Evolutionary conservation across 2,888 invertebrate genomes (phyloP), one percentile per base, ranked within the genome.

Genomic region (Dromius quadrimaculatus): DNA sequence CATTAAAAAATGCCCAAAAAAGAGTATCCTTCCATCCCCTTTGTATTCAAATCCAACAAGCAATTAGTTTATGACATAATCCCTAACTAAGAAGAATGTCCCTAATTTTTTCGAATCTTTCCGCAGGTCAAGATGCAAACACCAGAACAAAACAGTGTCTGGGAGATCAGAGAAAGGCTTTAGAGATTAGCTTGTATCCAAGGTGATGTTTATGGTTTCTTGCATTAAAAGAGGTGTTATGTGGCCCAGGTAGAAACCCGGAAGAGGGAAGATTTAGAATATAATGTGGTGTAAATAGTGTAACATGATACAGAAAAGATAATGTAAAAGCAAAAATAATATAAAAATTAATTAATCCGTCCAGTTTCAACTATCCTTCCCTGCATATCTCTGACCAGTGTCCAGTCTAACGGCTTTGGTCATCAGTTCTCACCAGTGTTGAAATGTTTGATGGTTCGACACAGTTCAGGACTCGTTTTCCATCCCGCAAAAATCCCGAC

Each of bases 171-270:
- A 28, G 5, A 11, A 22, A 22, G n/a, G 47, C 22, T 47, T 41
- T 47, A 22, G 4, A 47, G 47, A 47, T 47, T 47, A 47, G 47
- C 47, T 13, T 13, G 6, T 23, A 23, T 11, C n/a, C 9, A 23
- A 47, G 47, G 47, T 47, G 47, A 74, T 77, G 77, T 78, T 76
- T 76, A 77, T 76, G 77, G 77, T 76, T 77, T 77, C 77, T 75
- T 76, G 74, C 77, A 77, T 78, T 78, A 77, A 66, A 20, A 73
- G 73, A 76, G 76, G 74, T 75, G 75, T 69, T 63, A 63, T 6
- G 73, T n/a, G 71, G 36, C 72, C 72, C 76, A 77, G 78, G 77
- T 77, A 76, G 71, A 73, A 73, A 75, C 72, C 47, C 47, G 47
- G 47, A 47, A 47, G 47, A 20, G 15, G 28, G 28, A 5, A 28